These are phyloP conservation scores for Tuberolachnus salignus DNA, from an alignment of 2,888 invertebrate genomes.

Conservation along the genomic window DNA sequence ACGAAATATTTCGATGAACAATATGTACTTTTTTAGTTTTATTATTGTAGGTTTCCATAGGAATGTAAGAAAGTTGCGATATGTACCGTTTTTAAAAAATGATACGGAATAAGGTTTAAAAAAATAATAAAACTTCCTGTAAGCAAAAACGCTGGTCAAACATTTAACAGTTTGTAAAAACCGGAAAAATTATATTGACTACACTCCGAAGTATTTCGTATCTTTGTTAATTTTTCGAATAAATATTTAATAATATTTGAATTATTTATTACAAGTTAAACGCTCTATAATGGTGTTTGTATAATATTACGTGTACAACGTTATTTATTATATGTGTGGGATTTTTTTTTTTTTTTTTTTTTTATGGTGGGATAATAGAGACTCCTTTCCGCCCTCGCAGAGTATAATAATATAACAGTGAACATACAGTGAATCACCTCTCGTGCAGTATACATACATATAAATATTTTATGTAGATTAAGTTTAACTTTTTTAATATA, in stretches of 20 bases:
- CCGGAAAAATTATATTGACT: too few relatives aligned
- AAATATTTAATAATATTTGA: slow-evolving; percentile 20
- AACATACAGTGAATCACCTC: neutral
- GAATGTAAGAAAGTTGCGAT: too few relatives aligned
- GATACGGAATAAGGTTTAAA: too few relatives aligned
- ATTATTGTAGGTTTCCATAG: too few relatives aligned
- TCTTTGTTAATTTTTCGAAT: neutral
- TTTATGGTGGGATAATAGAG: slow-evolving; percentile 24
- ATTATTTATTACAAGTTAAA: slow-evolving; percentile 19
- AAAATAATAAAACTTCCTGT: too few relatives aligned
- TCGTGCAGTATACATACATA: neutral
- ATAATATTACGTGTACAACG: neutral
- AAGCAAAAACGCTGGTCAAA: too few relatives aligned
- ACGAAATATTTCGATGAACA: too few relatives aligned
- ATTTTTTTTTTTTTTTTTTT: neutral
- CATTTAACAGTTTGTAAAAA: too few relatives aligned
- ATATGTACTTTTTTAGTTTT: too few relatives aligned
- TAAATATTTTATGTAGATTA: slow-evolving; percentile 3
- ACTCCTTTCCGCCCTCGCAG: neutral
- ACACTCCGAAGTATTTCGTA: neutral
- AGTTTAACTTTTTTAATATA: slow-evolving; percentile 17
- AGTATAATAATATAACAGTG: neutral
- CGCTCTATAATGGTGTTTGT: neutral
- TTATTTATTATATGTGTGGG: slow-evolving; percentile 8
- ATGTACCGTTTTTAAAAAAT: too few relatives aligned